Evolutionary conservation across 2,113 vertebrate genomes (phyloP).

Genomic region (Syngnathus scovelli): DNA sequence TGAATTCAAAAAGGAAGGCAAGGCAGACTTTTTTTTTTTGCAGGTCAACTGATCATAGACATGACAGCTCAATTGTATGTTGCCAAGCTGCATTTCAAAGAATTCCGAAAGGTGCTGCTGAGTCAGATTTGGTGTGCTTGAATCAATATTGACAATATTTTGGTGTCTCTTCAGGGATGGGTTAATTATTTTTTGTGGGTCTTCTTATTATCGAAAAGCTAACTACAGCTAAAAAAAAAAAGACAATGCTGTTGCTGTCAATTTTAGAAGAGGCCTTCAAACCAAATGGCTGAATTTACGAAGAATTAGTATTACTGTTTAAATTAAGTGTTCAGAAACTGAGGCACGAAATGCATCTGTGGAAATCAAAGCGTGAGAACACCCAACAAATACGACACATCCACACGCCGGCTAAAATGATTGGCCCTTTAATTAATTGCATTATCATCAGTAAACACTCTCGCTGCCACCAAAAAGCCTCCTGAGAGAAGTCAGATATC

Average conservation of each 20-base stretch:
- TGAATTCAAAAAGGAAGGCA: background rate
- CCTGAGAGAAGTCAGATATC: constrained; percentile 64
- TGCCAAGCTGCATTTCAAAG: background rate
- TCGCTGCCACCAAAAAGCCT: constrained; percentile 51
- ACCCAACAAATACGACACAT: background rate
- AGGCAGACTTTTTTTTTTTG: background rate
- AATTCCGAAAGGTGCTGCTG: too few species aligned
- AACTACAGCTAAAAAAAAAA: too few species aligned
- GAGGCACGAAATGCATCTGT: background rate
- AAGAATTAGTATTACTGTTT: background rate
- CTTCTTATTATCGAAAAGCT: too few species aligned
- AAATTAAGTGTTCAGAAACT: background rate
- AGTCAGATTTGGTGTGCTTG: too few species aligned
- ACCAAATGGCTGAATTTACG: background rate
- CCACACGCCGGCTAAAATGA: constrained; percentile 52
- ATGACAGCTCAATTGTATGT: background rate
- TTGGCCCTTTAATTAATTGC: constrained; percentile 71
- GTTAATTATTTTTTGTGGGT: too few species aligned
- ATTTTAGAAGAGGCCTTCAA: too few species aligned
- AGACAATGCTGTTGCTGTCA: too few species aligned
- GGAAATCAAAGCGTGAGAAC: background rate
- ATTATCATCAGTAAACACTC: constrained; percentile 71
- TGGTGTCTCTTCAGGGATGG: too few species aligned
- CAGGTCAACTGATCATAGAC: background rate
- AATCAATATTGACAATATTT: too few species aligned